Evolutionary conservation across 2,797 vertebrate species (phyloP), one percentile per base, ranked within the genome.

Genomic region (Darevskia mixta): DNA sequence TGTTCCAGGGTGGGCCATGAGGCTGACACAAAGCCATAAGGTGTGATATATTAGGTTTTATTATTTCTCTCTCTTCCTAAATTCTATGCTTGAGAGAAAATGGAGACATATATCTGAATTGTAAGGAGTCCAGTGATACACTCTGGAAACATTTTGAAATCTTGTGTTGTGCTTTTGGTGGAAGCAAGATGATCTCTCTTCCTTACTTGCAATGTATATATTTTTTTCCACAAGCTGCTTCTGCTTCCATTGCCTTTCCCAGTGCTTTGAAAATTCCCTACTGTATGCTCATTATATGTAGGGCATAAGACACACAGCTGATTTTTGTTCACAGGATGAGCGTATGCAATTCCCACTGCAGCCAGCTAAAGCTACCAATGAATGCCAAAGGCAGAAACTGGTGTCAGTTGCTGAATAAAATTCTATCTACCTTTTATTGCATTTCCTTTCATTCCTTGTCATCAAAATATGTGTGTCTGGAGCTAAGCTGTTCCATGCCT

Each of bases 151-250:
- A n/a, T 83, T 91, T 92, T 58, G 84, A 82, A 94, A 67, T 69
- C 3, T 1, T 1, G 66, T 17, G 86, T 43, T 91, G 82, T 3
- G 4, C 49, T 88, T 86, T 86, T 90, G 83, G 80, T 49, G 78
- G 91, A 92, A 92, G 90, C 85, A 90, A 89, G 87, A 79, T 88
- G 91, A 88, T 86, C 43, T 78, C 82, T 41, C 20, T 90, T 86
- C 79, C 88, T 87, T 90, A 55, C 73, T 91, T 86, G 61, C 27
- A 69, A 72, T 32, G 10, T 43, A 64, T 64, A 71, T 72, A 13
- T 61, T 61, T 81, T 88, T 82, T 91, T 43, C 32, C 17, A 86
- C 41, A 35, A 58, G 20, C 73, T 78, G n/a, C 67, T 67, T 8
- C 72, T 92, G 4, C 64, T 89, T 76, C 71, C 66, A 27, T 23